Base-by-base conservation (phyloP, 2,888 invertebrate genomes). In the Eupithecia insigniata region DNA sequence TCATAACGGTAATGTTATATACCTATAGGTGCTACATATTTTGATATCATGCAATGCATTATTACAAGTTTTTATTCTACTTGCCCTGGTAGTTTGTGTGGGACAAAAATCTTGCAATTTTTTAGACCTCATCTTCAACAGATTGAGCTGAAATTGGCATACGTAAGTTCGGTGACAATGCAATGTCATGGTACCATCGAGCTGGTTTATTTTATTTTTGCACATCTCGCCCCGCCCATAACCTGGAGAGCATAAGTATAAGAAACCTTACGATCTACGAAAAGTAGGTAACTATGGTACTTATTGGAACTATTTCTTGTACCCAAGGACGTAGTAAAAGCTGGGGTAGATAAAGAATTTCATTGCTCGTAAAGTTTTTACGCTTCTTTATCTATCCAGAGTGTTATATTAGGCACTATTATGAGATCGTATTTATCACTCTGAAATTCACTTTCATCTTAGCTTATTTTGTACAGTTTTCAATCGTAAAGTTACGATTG, bases 331-430 rank as follows among this genome's bases (percentile, higher is more conserved):
- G 70, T 66, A 71, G 73, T 77, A 71, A 70, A 75, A 69, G 32
- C 70, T 71, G 60, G n/a, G n/a, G 71, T 32, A 72, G 67, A 74
- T 75, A 71, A 75, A 73, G 70, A 66, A 67, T 75, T 76, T 78
- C 65, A 78, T 71, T 73, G 77, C 66, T 70, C 72, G 71, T 78
- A 77, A 75, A 78, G 69, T 66, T 60, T 75, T 77, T 76, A 73
- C 69, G 61, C 60, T 32, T 71, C 67, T 68, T 71, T 72, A 73
- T 71, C 74, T 70, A 34, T 65, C 28, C 14, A 62, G 69, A 70
- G 69, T 76, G 67, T 61, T 69, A 66, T 36, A 5, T 30, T 30
- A 32, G 32, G 26, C 32, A 30, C 61, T 46, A 46, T 46, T 46
- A 60, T 18, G 28, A 28, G 58, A 28, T 28, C 32, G 32, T 61